Conservation (phyloP, 2,113 vertebrate species). For the Agelaius tricolor region DNA sequence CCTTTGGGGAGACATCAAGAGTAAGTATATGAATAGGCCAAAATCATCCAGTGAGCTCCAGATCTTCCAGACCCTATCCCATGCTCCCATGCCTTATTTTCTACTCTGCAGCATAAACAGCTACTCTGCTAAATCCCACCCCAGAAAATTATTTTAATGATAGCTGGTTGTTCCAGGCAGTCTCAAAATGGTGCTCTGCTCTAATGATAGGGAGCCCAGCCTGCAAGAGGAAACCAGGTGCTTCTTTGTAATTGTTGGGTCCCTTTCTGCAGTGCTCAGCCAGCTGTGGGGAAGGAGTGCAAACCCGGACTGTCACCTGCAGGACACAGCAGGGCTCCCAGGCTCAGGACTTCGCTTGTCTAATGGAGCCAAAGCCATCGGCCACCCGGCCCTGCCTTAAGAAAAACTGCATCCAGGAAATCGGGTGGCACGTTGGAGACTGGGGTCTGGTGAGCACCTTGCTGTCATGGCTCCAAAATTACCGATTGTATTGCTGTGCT, state of each 20-base stretch:
- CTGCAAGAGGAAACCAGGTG: not conserved
- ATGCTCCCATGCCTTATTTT: not conserved
- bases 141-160: not conserved
- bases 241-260: not conserved
- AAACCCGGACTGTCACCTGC: slow-evolving; percentile 84
- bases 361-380: slow-evolving; percentile 69
- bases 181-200: not conserved
- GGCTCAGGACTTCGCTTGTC: slow-evolving; percentile 79
- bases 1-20: not conserved
- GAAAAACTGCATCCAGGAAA: slow-evolving; percentile 72
- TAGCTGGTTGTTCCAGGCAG: not conserved
- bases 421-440: slow-evolving; percentile 85
- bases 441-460: slow-evolving; percentile 87
- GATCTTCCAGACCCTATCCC: not conserved
- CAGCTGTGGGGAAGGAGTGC: slow-evolving; percentile 86
- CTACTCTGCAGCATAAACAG: not conserved
- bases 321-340: slow-evolving; percentile 66
- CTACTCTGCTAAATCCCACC: not conserved
- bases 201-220: not conserved
- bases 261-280: slow-evolving; percentile 84
- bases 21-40: not conserved
- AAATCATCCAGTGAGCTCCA: not conserved
- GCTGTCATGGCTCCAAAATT: not conserved
- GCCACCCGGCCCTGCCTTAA: slow-evolving; percentile 76
- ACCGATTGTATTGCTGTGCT: not conserved